Conservation (phyloP, 2,888 invertebrate species). For the Serripes groenlandicus region DNA sequence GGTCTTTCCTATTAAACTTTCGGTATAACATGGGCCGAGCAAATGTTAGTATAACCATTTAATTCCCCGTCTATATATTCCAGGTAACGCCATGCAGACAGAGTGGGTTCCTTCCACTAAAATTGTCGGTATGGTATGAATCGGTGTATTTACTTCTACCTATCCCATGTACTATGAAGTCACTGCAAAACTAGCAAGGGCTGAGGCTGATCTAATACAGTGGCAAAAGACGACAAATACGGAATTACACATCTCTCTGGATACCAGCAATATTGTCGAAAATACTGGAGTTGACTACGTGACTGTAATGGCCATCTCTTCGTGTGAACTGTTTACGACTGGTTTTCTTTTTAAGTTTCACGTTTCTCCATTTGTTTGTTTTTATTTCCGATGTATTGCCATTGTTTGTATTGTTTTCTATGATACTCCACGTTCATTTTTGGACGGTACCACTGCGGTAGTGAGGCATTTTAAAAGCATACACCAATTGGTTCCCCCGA, state of each 20-base stretch:
- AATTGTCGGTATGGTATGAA: conserved; percentile 19
- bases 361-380: no score
- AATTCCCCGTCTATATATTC: no score
- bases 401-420: no score
- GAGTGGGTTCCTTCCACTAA: conserved; percentile 8
- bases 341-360: no score
- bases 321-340: conserved; percentile 26
- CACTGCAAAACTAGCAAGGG: conserved; percentile 17
- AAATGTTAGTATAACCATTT: no score
- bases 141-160: conserved; percentile 21
- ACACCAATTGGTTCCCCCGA: no score
- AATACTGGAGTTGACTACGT: conserved; percentile 19
- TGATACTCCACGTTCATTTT: no score
- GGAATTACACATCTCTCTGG: conserved; percentile 16
- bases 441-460: no score
- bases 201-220: conserved; percentile 39
- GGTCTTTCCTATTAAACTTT: no score
- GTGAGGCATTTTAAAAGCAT: no score
- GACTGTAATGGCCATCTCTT: conserved; percentile 33
- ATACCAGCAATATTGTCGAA: conserved; percentile 2
- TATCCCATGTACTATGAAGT: conserved; percentile 51
- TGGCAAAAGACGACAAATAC: conserved; percentile 56
- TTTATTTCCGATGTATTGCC: no score
- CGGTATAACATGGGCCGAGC: no score
- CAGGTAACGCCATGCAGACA: conserved; percentile 9